These are phyloP conservation scores for Conus canariensis DNA, from an alignment of 2,888 invertebrate species.

Conservation along the genomic window DNA sequence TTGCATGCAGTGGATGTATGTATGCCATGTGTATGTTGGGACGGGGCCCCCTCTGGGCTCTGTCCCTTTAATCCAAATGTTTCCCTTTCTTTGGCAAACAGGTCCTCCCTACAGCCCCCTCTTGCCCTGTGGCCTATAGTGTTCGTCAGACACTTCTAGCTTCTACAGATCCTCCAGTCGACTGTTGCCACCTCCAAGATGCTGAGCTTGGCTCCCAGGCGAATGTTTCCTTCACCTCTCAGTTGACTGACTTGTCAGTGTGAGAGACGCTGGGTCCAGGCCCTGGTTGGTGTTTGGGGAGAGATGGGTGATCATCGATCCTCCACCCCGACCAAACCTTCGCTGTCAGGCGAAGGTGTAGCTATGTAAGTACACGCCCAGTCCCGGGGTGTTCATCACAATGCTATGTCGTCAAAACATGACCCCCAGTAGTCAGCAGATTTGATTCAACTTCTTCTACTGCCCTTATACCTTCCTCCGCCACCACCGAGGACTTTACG, in stretches of 20 bases:
- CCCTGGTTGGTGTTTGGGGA: slow-evolving; percentile 31
- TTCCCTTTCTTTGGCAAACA: slow-evolving; percentile 48
- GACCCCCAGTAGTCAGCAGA: slow-evolving; percentile 1
- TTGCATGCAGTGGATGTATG: slow-evolving; percentile 36
- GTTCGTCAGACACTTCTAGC: slow-evolving; percentile 21
- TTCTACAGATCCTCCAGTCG: slow-evolving; percentile 30
- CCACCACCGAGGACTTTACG: slow-evolving; percentile 32
- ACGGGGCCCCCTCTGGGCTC: slow-evolving; percentile 43
- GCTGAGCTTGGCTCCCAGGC: background rate
- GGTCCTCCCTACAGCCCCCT: slow-evolving; percentile 42
- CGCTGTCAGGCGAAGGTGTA: slow-evolving; percentile 31
- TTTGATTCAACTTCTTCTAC: slow-evolving; percentile 10
- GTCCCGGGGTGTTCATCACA: slow-evolving; percentile 40
- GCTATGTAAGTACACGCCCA: slow-evolving; percentile 55
- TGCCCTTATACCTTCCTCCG: slow-evolving; percentile 2
- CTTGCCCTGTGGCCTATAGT: slow-evolving; percentile 36
- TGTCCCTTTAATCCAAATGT: slow-evolving; percentile 46
- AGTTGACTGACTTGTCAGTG: slow-evolving; percentile 34
- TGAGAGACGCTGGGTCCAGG: slow-evolving; percentile 19
- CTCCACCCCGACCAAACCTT: slow-evolving; percentile 41
- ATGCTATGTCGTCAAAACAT: slow-evolving; percentile 21
- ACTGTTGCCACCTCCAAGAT: background rate
- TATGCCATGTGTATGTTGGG: slow-evolving; percentile 44
- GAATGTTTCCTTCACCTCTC: background rate
- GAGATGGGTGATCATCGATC: slow-evolving; percentile 9